Percentiles rank a stretch among this genome's conserved stretches.
Evolutionary conservation across 2,797 vertebrate species (phyloP).

Genomic region (Poecilia wingei): DNA sequence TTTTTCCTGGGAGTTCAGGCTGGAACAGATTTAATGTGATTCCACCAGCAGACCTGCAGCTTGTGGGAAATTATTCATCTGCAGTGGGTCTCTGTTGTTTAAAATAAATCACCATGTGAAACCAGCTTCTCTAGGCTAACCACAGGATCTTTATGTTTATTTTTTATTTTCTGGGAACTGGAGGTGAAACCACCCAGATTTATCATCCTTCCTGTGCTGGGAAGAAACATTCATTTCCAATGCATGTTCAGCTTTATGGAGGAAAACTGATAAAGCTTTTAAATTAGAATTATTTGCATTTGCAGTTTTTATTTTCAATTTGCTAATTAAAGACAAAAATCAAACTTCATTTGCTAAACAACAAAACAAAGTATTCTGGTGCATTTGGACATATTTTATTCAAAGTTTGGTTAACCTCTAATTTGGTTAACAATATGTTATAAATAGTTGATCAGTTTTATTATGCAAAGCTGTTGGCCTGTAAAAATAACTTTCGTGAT

Average conservation of each 20-base stretch:
- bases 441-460: neutral
- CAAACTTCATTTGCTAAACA: neutral
- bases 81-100: constrained; percentile 31
- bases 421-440: neutral
- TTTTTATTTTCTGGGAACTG: neutral
- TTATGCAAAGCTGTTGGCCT: neutral
- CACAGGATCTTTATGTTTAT: neutral
- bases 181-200: neutral
- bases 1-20: constrained; percentile 7
- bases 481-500: neutral
- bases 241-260: neutral
- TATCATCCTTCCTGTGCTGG: neutral
- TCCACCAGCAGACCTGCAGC: constrained; percentile 50
- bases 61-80: constrained; percentile 28
- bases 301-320: neutral
- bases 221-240: neutral
- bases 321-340: neutral
- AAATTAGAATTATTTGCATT: neutral
- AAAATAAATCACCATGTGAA: constrained; percentile 20
- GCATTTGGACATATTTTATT: neutral
- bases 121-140: neutral
- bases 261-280: neutral
- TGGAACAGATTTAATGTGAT: constrained; percentile 52
- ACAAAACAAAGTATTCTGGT: neutral
- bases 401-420: neutral